phyloP scores from a whole-genome alignment of 2,113 vertebrate genomes.

The Actinemys pallida region DNA sequence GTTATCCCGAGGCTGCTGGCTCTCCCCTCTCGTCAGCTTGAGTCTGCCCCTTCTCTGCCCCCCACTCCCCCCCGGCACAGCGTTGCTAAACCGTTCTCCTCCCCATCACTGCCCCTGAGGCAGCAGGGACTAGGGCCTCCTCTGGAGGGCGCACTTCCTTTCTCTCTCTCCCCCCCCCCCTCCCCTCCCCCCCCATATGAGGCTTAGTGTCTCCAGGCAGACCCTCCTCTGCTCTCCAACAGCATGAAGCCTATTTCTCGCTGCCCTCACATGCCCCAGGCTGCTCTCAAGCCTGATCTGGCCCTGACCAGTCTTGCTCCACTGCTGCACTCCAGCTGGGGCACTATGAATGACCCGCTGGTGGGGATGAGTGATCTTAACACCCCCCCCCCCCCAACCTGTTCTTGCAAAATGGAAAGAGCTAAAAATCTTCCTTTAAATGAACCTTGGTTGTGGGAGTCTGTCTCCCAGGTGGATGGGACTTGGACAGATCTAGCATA shows the following conservation, averaged over 20 bases:
- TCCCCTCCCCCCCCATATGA: no score
- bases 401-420: neutral
- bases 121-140: no score
- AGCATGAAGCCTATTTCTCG: neutral
- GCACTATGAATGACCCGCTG: neutral
- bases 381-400: neutral
- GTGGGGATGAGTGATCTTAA: neutral
- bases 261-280: neutral
- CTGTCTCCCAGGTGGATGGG: neutral
- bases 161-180: no score
- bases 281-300: neutral
- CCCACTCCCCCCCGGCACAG: accelerated
- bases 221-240: no score
- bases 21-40: no score
- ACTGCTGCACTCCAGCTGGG: neutral
- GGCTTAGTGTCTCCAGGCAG: neutral
- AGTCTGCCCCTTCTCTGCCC: no score
- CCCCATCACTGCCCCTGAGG: neutral
- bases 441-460: neutral
- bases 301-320: neutral
- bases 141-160: neutral
- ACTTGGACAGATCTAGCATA: neutral
- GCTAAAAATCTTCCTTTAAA: neutral
- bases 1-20: no score
- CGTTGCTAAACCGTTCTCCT: neutral